phyloP scores from a whole-genome alignment of 2,797 vertebrate genomes.

The Remorina albescens region DNA sequence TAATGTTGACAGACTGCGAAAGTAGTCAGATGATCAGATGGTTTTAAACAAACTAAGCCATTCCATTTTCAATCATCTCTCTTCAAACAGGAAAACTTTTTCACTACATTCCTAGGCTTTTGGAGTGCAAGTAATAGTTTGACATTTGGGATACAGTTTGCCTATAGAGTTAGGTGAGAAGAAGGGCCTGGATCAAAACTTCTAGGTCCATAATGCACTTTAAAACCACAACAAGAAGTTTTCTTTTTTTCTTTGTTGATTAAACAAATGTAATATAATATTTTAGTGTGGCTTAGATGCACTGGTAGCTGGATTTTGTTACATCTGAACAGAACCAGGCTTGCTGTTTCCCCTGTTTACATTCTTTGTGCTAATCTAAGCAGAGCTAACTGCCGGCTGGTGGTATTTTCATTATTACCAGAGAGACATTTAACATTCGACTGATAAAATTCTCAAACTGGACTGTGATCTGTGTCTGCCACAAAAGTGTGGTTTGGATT shows the following conservation, averaged over 20 bases:
- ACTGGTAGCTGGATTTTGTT: not conserved
- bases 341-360: not conserved
- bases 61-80: not conserved
- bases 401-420: not conserved
- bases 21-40: not conserved
- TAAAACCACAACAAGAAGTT: not conserved
- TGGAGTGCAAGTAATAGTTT: not conserved
- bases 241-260: not conserved
- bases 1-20: not conserved
- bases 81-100: not conserved
- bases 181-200: not conserved
- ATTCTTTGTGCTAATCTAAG: not conserved
- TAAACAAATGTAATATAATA: not conserved
- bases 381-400: not conserved
- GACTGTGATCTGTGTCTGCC: slow-evolving; percentile 36
- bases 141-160: not conserved
- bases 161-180: not conserved
- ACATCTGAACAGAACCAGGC: not conserved
- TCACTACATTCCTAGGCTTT: not conserved
- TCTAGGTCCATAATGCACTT: not conserved
- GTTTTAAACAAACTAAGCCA: not conserved
- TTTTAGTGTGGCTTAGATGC: not conserved
- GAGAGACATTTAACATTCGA: not conserved
- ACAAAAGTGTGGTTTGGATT: slow-evolving; percentile 45
- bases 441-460: not conserved